phyloP scores from a whole-genome alignment of 2,113 vertebrate genomes.

The Circaetus cinerascens region DNA sequence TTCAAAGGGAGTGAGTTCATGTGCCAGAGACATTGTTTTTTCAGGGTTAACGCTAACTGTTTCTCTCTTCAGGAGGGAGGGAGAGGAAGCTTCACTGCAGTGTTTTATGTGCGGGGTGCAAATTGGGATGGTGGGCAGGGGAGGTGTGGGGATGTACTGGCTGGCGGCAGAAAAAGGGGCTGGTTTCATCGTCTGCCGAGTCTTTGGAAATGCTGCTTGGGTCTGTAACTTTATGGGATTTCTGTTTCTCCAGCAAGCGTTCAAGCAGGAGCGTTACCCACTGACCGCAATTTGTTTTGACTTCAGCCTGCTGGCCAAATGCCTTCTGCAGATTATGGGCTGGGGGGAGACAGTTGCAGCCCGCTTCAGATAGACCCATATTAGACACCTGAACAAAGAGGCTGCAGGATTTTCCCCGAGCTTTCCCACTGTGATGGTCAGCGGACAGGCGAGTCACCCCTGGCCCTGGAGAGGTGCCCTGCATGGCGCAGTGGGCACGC shows the following conservation, averaged over 20 bases:
- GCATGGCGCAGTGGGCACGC: fast-evolving
- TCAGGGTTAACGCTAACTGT: not conserved
- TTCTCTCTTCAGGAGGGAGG: not conserved
- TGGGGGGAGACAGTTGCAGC: not conserved
- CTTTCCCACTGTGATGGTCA: not conserved
- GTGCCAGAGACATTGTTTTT: not conserved
- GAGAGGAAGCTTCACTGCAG: not conserved
- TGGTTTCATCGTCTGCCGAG: not conserved
- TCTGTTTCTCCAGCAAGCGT: not conserved
- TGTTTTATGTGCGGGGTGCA: not conserved
- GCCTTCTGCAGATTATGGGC: not conserved
- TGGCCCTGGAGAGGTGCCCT: not conserved
- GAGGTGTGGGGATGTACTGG: not conserved
- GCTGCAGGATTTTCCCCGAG: fast-evolving
- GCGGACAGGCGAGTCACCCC: fast-evolving
- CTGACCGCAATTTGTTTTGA: not conserved
- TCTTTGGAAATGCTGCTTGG: not conserved
- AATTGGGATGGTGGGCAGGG: not conserved
- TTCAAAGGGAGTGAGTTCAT: not conserved
- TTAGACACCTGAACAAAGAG: fast-evolving
- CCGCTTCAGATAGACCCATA: fast-evolving
- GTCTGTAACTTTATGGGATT: not conserved
- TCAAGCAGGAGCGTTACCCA: not conserved
- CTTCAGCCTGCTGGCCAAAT: not conserved
- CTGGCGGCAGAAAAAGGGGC: not conserved